phyloP scores from a whole-genome alignment of 2,888 invertebrate genomes.

The Metallyticus violacea region DNA sequence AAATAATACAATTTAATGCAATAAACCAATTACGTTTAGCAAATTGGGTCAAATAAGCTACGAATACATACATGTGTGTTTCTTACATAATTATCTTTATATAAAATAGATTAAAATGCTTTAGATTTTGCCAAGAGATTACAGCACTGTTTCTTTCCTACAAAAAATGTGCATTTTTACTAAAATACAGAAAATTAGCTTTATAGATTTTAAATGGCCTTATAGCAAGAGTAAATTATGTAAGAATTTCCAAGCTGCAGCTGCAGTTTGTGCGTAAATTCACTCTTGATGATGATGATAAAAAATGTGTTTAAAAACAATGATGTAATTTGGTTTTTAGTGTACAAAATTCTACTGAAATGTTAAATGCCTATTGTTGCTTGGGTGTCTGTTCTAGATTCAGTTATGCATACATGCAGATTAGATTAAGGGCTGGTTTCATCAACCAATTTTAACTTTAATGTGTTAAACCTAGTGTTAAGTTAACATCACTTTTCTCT shows the following conservation, averaged over 20 bases:
- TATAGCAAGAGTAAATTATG: neutral
- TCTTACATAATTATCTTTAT: neutral
- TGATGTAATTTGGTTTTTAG: neutral
- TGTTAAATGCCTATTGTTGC: too few species aligned
- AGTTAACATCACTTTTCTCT: too few species aligned
- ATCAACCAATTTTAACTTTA: too few species aligned
- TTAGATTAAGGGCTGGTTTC: too few species aligned
- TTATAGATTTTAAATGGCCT: too few species aligned
- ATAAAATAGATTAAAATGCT: neutral
- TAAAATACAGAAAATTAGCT: too few species aligned
- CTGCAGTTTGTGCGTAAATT: neutral
- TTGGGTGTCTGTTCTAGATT: too few species aligned
- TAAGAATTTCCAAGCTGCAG: neutral
- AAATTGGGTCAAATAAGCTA: neutral
- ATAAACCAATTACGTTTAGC: neutral
- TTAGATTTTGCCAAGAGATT: too few species aligned
- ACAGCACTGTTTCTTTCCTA: neutral
- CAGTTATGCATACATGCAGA: too few species aligned
- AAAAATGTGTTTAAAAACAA: neutral
- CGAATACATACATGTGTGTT: neutral
- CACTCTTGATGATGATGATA: neutral
- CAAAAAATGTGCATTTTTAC: neutral
- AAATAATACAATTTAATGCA: neutral
- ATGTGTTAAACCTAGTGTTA: too few species aligned
- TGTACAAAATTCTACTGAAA: too few species aligned